Conservation (phyloP, 2,113 vertebrate species). For the Propithecus coquereli region DNA sequence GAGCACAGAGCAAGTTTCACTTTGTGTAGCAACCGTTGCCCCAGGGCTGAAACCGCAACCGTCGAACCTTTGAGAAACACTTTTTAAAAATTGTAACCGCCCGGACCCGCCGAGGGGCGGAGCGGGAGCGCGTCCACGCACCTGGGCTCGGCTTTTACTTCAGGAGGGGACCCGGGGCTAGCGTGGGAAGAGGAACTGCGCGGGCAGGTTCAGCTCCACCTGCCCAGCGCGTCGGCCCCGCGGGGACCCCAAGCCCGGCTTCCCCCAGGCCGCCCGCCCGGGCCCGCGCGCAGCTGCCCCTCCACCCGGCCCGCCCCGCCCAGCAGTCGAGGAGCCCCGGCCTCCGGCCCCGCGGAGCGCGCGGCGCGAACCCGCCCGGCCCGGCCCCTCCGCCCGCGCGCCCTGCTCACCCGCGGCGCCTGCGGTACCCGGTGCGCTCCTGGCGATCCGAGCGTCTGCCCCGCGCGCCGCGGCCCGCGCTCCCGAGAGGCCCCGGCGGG, state of each 20-base stretch:
- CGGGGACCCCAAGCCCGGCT: background rate
- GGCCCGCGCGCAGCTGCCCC: no score
- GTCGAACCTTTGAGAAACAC: background rate
- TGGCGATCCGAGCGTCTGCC: background rate
- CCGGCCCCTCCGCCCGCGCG: background rate
- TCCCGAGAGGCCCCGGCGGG: background rate
- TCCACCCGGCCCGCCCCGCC: background rate
- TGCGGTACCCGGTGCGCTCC: background rate
- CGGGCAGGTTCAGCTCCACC: background rate
- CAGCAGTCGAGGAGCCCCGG: no score
- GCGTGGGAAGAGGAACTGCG: no score
- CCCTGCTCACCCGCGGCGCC: constrained; percentile 15
- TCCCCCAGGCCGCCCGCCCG: background rate
- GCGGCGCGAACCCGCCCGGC: background rate
- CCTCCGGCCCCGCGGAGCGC: no score
- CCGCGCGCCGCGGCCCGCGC: background rate
- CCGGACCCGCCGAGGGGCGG: background rate
- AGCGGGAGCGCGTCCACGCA: no score
- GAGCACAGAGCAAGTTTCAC: constrained; percentile 16
- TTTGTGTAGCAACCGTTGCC: constrained; percentile 44
- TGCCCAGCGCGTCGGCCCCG: background rate
- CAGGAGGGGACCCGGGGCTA: background rate
- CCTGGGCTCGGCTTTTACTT: background rate
- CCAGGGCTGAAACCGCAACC: constrained; percentile 34
- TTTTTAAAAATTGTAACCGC: background rate